phyloP scores from a whole-genome alignment of 2,113 vertebrate genomes.

The Mugil cephalus region DNA sequence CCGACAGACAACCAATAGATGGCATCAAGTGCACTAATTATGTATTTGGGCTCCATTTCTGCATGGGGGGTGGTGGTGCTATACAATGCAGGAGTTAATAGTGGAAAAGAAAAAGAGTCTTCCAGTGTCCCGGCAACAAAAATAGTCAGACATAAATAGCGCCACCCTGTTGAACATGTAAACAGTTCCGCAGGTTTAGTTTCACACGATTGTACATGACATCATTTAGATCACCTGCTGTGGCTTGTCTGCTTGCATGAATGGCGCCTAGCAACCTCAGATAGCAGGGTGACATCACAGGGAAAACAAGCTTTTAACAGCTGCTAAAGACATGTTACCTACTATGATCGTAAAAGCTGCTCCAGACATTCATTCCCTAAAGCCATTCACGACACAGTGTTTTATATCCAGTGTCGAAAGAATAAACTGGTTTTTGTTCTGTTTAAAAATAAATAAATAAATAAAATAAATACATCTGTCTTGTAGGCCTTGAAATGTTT shows the following conservation, averaged over 20 bases:
- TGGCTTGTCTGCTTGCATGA: conserved; percentile 28
- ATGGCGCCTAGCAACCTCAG: conserved; percentile 40
- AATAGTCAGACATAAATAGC: not conserved
- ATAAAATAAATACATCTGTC: not conserved
- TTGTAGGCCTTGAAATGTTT: not conserved
- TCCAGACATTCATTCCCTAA: conserved; percentile 9
- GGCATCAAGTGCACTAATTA: conserved; percentile 31
- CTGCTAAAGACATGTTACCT: conserved; percentile 30
- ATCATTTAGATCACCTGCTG: conserved; percentile 58
- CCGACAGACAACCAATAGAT: conserved; percentile 39
- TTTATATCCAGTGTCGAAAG: not conserved
- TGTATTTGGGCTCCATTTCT: not conserved
- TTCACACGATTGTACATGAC: conserved; percentile 37
- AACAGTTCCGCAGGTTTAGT: conserved; percentile 20
- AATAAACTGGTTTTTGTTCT: not conserved
- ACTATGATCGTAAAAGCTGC: conserved; percentile 15
- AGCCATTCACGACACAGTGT: not conserved
- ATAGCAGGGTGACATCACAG: conserved; percentile 49
- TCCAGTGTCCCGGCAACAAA: not conserved
- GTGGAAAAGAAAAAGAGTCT: conserved; percentile 1
- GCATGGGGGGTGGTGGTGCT: not conserved
- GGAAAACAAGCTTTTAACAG: conserved; percentile 40
- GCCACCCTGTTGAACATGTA: conserved; percentile 11
- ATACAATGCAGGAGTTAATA: conserved; percentile 1
- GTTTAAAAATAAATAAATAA: not conserved